Conservation (phyloP, 2,888 invertebrate genomes). For the Pseudoips prasinana region DNA sequence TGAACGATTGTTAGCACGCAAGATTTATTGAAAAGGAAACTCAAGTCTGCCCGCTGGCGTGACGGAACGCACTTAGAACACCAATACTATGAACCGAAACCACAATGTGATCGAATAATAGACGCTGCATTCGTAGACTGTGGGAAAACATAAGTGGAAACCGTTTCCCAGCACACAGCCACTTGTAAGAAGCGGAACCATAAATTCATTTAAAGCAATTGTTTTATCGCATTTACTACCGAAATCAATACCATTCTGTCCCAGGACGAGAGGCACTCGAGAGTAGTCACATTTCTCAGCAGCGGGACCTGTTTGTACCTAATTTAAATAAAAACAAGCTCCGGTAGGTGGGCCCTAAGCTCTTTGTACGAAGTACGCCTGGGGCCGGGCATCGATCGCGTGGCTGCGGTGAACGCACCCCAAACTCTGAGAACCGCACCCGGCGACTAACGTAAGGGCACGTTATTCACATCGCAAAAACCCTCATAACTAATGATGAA, state of each 20-base stretch:
- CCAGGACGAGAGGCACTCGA: constrained; percentile 31
- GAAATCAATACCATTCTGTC: constrained; percentile 28
- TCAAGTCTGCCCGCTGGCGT: constrained; percentile 42
- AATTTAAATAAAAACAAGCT: constrained; percentile 47
- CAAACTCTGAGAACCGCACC: constrained; percentile 61
- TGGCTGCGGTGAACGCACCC: constrained; percentile 71
- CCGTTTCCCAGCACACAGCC: constrained; percentile 39
- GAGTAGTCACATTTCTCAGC: constrained; percentile 39
- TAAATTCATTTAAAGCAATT: constrained; percentile 37
- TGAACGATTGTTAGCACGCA: constrained; percentile 47
- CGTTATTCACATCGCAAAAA: constrained; percentile 48
- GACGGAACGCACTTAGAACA: constrained; percentile 51
- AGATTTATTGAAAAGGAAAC: constrained; percentile 47
- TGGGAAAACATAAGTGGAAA: constrained; percentile 52
- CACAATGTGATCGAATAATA: constrained; percentile 51
- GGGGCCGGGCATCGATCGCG: constrained; percentile 74
- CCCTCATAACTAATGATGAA: constrained; percentile 51
- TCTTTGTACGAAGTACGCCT: constrained; percentile 55
- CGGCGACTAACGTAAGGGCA: constrained; percentile 47
- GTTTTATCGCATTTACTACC: constrained; percentile 18
- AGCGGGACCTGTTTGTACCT: constrained; percentile 38
- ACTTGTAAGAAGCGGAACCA: constrained; percentile 34
- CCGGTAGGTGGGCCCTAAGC: constrained; percentile 47
- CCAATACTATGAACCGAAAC: constrained; percentile 46
- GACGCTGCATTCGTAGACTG: constrained; percentile 44